Percentiles rank a stretch among this genome's conserved stretches.
Conservation (phyloP, 2,888 invertebrate genomes). For the Dexiosoma caninum region DNA sequence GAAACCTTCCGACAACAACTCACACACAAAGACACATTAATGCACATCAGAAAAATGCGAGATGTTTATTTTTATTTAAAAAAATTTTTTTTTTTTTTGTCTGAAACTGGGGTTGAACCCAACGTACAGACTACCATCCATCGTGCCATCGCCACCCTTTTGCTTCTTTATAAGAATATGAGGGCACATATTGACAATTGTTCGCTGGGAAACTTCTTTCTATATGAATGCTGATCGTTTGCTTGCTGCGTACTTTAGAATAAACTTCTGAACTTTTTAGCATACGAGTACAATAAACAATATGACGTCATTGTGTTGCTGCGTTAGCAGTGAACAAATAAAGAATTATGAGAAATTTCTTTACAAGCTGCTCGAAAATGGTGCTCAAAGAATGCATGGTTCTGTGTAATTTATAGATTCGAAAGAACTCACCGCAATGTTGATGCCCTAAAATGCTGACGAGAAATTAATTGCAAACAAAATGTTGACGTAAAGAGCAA, state of each 20-base stretch:
- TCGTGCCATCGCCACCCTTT: too few relatives aligned
- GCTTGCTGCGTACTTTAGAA: background rate
- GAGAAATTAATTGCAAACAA: conserved; percentile 22
- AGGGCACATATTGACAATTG: too few relatives aligned
- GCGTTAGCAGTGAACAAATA: conserved; percentile 54
- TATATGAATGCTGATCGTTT: conserved; percentile 23
- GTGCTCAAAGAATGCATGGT: background rate
- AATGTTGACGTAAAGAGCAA: background rate
- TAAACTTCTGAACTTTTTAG: conserved; percentile 46
- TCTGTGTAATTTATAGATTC: conserved; percentile 28
- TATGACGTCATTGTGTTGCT: conserved; percentile 51
- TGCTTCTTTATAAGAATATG: too few relatives aligned
- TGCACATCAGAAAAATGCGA: too few relatives aligned
- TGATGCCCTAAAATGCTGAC: conserved; percentile 8
- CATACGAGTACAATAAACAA: conserved; percentile 44
- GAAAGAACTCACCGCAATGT: conserved; percentile 45
- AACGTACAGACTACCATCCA: too few relatives aligned
- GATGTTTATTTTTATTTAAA: too few relatives aligned
- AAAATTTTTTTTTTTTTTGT: too few relatives aligned
- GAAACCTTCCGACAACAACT: too few relatives aligned
- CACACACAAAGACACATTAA: too few relatives aligned
- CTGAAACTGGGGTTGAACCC: too few relatives aligned
- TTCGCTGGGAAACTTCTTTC: conserved; percentile 31
- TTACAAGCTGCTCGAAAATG: conserved; percentile 1
- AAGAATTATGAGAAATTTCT: conserved; percentile 11